Evolutionary conservation across 1,140 invertebrate species (phyloP).

Genomic region (Aphaenogaster floridana): DNA sequence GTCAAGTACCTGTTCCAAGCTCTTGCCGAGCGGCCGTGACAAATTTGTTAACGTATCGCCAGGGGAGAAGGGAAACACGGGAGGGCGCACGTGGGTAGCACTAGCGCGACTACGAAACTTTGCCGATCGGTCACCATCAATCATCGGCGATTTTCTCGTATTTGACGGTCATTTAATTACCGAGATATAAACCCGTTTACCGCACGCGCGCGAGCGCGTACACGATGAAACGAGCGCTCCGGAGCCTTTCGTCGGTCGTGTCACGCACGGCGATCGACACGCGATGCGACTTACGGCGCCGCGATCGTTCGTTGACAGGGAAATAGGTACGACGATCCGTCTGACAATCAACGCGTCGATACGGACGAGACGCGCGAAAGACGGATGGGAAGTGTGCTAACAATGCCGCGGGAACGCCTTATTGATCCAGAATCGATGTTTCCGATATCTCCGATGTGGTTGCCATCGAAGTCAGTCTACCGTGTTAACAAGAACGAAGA

Average conservation of each 20-base stretch:
- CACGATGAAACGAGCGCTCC: conserved; percentile 23
- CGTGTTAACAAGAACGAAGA: neutral
- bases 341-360: neutral
- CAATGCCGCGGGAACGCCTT: neutral
- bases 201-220: neutral
- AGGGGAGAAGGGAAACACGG: neutral
- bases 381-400: conserved; percentile 1
- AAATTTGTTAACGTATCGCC: conserved; percentile 35
- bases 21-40: neutral
- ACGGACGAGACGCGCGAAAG: neutral
- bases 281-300: conserved; percentile 24
- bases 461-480: neutral
- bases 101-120: conserved; percentile 19
- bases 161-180: conserved; percentile 60
- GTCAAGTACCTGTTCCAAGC: neutral
- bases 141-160: conserved; percentile 57
- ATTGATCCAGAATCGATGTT: conserved; percentile 14
- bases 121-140: conserved; percentile 47
- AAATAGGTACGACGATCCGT: neutral
- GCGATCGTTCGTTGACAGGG: conserved; percentile 25
- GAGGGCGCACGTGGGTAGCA: conserved; percentile 1
- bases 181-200: conserved; percentile 55
- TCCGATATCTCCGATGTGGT: neutral
- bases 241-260: conserved; percentile 45
- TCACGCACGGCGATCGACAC: conserved; percentile 61